Conservation (phyloP, 2,113 vertebrate genomes). For the Camelus dromedarius region DNA sequence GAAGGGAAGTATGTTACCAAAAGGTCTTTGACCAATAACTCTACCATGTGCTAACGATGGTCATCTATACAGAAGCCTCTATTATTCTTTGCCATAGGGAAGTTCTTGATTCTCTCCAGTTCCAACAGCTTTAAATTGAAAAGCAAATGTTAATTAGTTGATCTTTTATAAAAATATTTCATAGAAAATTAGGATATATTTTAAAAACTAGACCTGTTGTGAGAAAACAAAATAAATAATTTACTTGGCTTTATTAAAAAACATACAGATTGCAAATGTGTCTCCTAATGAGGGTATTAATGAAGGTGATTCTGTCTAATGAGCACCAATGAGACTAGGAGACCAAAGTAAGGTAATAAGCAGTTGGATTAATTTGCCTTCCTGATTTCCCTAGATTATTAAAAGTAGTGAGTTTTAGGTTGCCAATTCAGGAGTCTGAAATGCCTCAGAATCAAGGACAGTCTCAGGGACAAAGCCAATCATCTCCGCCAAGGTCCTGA, state of each 20-base stretch:
- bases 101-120: background rate
- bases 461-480: background rate
- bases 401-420: background rate
- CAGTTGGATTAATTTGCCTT: slow-evolving; percentile 31
- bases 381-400: slow-evolving; percentile 22
- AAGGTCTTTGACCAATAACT: background rate
- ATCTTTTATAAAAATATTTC: slow-evolving; percentile 33
- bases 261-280: background rate
- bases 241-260: slow-evolving; percentile 34
- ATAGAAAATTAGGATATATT: slow-evolving; percentile 46
- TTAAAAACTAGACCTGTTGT: slow-evolving; percentile 11
- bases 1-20: background rate
- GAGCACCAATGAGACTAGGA: background rate
- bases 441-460: slow-evolving; percentile 12
- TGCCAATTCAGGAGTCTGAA: background rate
- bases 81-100: background rate
- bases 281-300: slow-evolving; percentile 48
- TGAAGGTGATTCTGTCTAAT: background rate
- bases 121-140: slow-evolving; percentile 41
- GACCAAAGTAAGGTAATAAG: background rate
- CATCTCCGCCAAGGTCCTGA: background rate
- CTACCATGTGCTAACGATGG: background rate
- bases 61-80: background rate
- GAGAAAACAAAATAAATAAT: slow-evolving; percentile 55
- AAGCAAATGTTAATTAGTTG: slow-evolving; percentile 31